Base-by-base conservation (phyloP, 2,113 vertebrate genomes). In the Rhea americana region DNA sequence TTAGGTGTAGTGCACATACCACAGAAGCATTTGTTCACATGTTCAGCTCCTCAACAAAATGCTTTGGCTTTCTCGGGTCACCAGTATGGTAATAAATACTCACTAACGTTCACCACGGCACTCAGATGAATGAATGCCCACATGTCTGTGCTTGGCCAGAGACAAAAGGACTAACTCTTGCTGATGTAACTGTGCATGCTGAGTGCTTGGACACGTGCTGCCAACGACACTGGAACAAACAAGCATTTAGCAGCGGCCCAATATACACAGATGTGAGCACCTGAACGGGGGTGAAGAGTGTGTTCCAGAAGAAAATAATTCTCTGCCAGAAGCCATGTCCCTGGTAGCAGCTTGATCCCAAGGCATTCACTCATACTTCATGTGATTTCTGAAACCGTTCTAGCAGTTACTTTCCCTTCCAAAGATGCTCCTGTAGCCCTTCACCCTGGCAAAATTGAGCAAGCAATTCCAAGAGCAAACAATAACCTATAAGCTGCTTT, bases 391-490 rank as follows among this genome's bases (percentile, higher is more conserved):
- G 66, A 65, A 73, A 72, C 41, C 93, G 88, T 93, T 56, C 66
- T 82, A 83, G n/a, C 77, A 78, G 56, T 59, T 76, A 74, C 59
- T 84, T 74, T 7, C 1, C 50, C 51, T 89, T 83, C 47, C 87
- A 81, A 78, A 85, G 85, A 72, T 67, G 30, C 28, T 43, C 41
- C 4, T 53, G 2, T 8, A 61, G 20, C 74, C 75, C 53, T 94
- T 90, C 75, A 82, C 55, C 79, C 65, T 59, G 50, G 55, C 59
- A 94, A 93, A 97, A 96, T 58, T 68, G 59, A 93, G 82, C 59
- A 70, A 94, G 56, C 70, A 96, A 95, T 43, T 82, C 28, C 82
- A 82, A 91, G 65, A 86, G 70, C 47, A 95, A 95, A 74, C 65
- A 91, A 89, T 82, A 91, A 88, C 90, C 39, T 51, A 41, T 70